Base-by-base conservation (phyloP, 2,888 invertebrate genomes). In the Erpobdella octoculata region DNA sequence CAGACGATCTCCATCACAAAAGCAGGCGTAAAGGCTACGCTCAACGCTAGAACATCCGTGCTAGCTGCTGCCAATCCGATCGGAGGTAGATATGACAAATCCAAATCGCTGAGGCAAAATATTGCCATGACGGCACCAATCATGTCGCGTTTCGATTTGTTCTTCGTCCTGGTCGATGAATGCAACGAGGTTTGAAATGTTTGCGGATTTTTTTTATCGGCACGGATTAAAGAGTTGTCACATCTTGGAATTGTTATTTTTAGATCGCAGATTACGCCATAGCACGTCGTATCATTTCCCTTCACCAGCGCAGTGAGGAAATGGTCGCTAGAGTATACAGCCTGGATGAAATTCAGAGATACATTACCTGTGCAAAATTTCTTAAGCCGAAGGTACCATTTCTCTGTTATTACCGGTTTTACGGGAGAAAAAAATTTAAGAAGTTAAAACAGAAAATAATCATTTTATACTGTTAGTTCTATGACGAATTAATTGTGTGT, bases 1-100 rank as follows among this genome's bases (percentile, higher is more conserved):
- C 98, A 98, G 85, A 99, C 98, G 0, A 99, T 98, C 78, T 95
- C 96, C 0, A 88, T 98, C 73, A 96, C 98, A 0, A 98, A 98
- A 87, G 92, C 86, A 72, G 86, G 86, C 21, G 84, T 86, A 38
- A 82, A 82, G 88, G 94, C 98, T 0, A 97, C 97, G 0, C 85
- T 98, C 31, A 98, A 98, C 85, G 98, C 98, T 0, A 87, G 97
- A 48, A 95, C 97, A 0, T 97, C 96, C 0, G 97, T 98, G 77
- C 85, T 99, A 72, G 98, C 98, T 0, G 98, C 98, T 0, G 97
- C 97, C 0, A 98, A 99, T 86, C 98, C 98, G 0, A 89, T 95
- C 38, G 92, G 92, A n/a, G 95, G 97, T 0, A 88, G 95, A 38
- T 98, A 98, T 84, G 96, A 99, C 84, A 87, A 94, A 58, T 88